These are phyloP conservation scores for Suncus etruscus DNA, from an alignment of 2,113 vertebrate species.

Conservation along the genomic window DNA sequence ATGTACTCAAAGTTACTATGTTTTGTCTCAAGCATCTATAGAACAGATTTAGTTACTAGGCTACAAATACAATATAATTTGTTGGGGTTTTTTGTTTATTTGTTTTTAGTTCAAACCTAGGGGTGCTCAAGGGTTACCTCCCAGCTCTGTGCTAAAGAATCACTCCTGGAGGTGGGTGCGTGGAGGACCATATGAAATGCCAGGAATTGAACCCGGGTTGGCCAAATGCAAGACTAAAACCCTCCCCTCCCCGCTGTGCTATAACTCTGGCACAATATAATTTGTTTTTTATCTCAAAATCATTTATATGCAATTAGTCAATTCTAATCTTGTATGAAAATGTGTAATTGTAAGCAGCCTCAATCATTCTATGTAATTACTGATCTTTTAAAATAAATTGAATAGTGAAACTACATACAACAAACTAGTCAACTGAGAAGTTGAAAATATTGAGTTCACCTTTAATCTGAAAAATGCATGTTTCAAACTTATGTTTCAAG, in stretches of 20 bases:
- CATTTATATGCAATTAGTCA: background rate
- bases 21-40: background rate
- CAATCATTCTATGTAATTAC: background rate
- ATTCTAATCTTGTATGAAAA: background rate
- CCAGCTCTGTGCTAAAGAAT: too few species aligned
- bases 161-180: too few species aligned
- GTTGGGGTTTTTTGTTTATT: too few species aligned
- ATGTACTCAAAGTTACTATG: conserved; percentile 6
- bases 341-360: background rate
- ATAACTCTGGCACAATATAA: too few species aligned
- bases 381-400: conserved; percentile 21
- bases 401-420: conserved; percentile 18
- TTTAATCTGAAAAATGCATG: conserved; percentile 18
- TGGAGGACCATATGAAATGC: too few species aligned
- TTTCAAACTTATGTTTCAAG: background rate
- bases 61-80: background rate
- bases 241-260: too few species aligned
- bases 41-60: background rate
- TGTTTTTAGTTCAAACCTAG: too few species aligned
- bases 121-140: too few species aligned
- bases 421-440: conserved; percentile 22
- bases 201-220: too few species aligned
- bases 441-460: conserved; percentile 18
- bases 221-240: too few species aligned
- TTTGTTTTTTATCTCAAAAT: background rate